Conservation (phyloP, 2,797 vertebrate genomes). For the Glyptemys insculpta region DNA sequence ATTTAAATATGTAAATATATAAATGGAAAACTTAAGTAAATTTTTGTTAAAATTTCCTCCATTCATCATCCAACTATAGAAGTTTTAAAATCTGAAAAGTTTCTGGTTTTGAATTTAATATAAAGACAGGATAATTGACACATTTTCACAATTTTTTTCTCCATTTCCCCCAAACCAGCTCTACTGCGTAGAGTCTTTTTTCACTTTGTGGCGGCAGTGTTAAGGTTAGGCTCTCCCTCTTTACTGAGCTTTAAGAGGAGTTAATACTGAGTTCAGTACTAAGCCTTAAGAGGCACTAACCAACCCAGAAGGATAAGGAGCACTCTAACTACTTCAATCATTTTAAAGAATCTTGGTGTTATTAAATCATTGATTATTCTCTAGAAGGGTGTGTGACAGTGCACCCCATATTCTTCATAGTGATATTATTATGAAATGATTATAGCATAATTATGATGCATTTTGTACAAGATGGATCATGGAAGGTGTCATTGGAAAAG, state of each 20-base stretch:
- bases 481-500: too few species aligned
- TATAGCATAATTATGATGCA: too few species aligned
- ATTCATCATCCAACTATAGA: too few species aligned
- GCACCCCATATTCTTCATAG: too few species aligned
- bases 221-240: not conserved
- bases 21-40: too few species aligned
- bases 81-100: too few species aligned
- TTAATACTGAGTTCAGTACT: not conserved
- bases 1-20: too few species aligned
- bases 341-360: not conserved
- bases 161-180: not conserved
- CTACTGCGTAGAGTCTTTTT: not conserved
- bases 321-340: not conserved
- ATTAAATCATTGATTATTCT: not conserved
- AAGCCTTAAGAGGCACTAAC: not conserved
- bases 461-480: too few species aligned
- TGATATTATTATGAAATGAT: too few species aligned
- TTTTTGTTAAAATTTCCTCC: too few species aligned
- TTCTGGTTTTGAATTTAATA: not conserved
- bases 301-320: not conserved
- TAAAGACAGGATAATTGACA: not conserved
- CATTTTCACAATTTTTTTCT: not conserved
- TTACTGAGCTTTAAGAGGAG: not conserved
- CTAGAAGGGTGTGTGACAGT: not conserved
- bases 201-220: not conserved